These are phyloP conservation scores for Solea senegalensis DNA, from an alignment of 2,113 vertebrate species.

Conservation along the genomic window DNA sequence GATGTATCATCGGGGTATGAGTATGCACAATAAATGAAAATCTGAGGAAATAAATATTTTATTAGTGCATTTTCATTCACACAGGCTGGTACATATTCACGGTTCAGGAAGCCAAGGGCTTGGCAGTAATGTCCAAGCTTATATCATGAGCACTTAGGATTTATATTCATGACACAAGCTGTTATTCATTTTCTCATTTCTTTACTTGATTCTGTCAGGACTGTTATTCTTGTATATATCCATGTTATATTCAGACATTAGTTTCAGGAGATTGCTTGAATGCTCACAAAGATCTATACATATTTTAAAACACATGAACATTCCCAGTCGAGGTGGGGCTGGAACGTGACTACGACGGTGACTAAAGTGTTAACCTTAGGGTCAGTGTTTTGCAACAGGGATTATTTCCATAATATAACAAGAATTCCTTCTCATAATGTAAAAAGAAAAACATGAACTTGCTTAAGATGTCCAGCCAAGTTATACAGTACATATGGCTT, in stretches of 20 bases:
- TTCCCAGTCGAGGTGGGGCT: neutral
- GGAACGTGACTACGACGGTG: neutral
- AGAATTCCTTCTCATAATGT: too few species aligned
- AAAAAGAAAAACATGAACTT: too few species aligned
- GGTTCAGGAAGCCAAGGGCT: neutral
- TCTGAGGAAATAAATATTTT: neutral
- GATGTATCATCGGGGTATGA: neutral
- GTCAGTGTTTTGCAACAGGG: neutral
- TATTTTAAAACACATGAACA: neutral
- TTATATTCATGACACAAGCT: constrained; percentile 17
- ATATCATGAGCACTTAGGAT: constrained; percentile 3
- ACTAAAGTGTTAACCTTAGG: constrained; percentile 3
- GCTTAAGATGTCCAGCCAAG: too few species aligned
- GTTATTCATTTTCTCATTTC: neutral
- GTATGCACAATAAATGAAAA: neutral
- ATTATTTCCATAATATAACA: neutral
- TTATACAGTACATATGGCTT: too few species aligned
- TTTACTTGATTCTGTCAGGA: neutral
- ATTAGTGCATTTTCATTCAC: neutral
- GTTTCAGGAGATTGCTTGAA: constrained; percentile 1
- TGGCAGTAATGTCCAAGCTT: neutral
- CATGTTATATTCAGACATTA: neutral
- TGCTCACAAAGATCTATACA: neutral
- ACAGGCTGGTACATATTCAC: neutral
- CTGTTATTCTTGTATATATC: too few species aligned